phyloP scores from a whole-genome alignment of 2,888 invertebrate genomes.

The Drosophila kanekoi region DNA sequence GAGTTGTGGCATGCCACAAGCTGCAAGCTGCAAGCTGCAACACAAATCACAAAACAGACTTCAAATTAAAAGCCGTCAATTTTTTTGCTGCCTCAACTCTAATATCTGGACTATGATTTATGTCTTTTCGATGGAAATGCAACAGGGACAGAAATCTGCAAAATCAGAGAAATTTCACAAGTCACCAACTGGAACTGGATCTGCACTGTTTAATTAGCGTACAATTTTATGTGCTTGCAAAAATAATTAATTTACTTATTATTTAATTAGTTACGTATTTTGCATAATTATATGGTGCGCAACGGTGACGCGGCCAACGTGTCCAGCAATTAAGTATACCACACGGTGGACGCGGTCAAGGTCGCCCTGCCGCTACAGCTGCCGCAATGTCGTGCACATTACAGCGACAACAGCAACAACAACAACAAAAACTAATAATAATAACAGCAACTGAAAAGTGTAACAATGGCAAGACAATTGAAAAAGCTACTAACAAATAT shows the following conservation, averaged over 20 bases:
- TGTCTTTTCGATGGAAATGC: slow-evolving; percentile 44
- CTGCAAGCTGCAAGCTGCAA: slow-evolving; percentile 20
- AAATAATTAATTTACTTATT: slow-evolving; percentile 22
- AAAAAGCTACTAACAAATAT: slow-evolving; percentile 15
- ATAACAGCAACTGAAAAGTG: slow-evolving; percentile 37
- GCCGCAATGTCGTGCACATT: slow-evolving; percentile 74
- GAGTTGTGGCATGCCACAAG: slow-evolving; percentile 26
- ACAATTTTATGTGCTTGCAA: not conserved
- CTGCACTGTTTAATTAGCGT: slow-evolving; percentile 26
- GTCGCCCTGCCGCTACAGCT: slow-evolving; percentile 55
- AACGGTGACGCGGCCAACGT: slow-evolving; percentile 40
- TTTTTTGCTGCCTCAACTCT: slow-evolving; percentile 7
- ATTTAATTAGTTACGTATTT: slow-evolving; percentile 54
- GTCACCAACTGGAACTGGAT: not conserved
- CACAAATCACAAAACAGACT: slow-evolving; percentile 60
- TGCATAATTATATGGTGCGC: slow-evolving; percentile 68
- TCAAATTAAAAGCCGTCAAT: slow-evolving; percentile 67
- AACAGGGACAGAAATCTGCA: slow-evolving; percentile 1
- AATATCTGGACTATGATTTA: slow-evolving; percentile 52
- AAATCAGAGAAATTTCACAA: slow-evolving; percentile 12
- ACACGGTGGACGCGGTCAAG: slow-evolving; percentile 77
- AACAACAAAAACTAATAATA: slow-evolving; percentile 27
- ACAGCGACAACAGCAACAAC: slow-evolving; percentile 45
- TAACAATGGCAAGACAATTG: slow-evolving; percentile 57
- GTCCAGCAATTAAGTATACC: slow-evolving; percentile 76